Conservation (phyloP, 2,797 vertebrate genomes). For the Glyptemys insculpta region DNA sequence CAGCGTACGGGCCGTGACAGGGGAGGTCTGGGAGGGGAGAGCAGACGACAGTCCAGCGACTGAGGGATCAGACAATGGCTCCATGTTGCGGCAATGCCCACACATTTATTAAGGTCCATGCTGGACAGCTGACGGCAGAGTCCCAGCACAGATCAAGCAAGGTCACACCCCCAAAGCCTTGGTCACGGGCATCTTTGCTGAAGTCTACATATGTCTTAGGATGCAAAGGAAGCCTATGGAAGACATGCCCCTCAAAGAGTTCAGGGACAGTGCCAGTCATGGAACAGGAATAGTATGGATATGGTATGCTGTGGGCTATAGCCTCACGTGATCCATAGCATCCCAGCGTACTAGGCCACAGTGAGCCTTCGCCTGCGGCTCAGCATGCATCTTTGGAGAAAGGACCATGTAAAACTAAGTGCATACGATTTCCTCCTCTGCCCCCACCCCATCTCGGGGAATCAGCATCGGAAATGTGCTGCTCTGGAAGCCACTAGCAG, state of each 20-base stretch:
- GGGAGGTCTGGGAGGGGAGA: conserved; percentile 88
- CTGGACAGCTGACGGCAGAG: too few relatives aligned
- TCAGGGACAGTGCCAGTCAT: background rate
- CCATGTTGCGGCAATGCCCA: background rate
- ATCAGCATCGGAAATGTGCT: background rate
- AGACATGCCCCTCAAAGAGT: background rate
- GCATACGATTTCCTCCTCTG: background rate
- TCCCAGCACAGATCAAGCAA: background rate
- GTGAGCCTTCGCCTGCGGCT: background rate
- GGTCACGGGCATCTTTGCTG: background rate
- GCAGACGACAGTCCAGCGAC: background rate
- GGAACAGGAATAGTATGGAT: background rate
- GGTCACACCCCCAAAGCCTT: background rate
- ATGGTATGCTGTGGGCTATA: background rate
- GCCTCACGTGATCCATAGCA: background rate
- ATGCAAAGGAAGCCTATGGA: background rate
- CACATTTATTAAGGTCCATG: background rate
- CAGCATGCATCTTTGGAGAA: background rate
- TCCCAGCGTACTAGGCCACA: background rate
- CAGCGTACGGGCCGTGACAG: conserved; percentile 93
- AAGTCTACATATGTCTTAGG: background rate
- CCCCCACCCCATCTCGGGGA: background rate
- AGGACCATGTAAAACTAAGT: background rate
- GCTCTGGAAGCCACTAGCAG: background rate
- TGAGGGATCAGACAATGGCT: background rate